Evolutionary conservation across 2,888 invertebrate genomes (phyloP), one percentile per base, ranked within the genome.

Genomic region (Agonopterix subpropinquella): DNA sequence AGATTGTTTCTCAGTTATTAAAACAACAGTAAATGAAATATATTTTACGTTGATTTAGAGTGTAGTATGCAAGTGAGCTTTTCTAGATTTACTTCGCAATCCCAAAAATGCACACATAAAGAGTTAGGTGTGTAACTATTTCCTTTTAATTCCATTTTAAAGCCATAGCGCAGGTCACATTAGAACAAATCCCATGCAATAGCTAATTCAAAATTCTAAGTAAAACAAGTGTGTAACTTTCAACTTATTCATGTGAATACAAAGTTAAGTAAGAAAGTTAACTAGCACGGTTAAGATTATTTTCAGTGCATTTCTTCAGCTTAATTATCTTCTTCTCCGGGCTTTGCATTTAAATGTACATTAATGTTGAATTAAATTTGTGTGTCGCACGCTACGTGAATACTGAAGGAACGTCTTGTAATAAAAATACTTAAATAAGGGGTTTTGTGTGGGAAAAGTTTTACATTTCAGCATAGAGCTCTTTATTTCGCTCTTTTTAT

Each of bases 261-360:
- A 11, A 42, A 42, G 42, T 42, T 11, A 42, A 48, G 44, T 43
- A 44, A 49, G 44, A 41, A 42, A 44, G 46, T 43, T 28, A 46
- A 57, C 50, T 52, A 55, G 56, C 67, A 65, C 70, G 75, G 77
- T 80, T 75, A 77, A 64, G 68, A 73, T 73, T 72, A 75, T 74
- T 76, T 76, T 63, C 68, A 72, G 70, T 76, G 75, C 73, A 80
- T 77, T 77, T 67, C 75, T 72, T 74, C 63, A 64, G 71, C 71
- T 74, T 81, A 81, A 83, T 82, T 80, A 76, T 73, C 61, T 62
- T 66, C 61, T 67, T 61, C 62, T 65, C 56, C 72, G 65, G 62
- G 76, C 71, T 83, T 83, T 85, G 86, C 85, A 87, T 87, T 86
- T 84, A 83, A 87, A 87, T 84, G 76, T 77, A 63, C 67, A 64